Conservation (phyloP, 2,797 vertebrate species). For the Strix occidentalis region DNA sequence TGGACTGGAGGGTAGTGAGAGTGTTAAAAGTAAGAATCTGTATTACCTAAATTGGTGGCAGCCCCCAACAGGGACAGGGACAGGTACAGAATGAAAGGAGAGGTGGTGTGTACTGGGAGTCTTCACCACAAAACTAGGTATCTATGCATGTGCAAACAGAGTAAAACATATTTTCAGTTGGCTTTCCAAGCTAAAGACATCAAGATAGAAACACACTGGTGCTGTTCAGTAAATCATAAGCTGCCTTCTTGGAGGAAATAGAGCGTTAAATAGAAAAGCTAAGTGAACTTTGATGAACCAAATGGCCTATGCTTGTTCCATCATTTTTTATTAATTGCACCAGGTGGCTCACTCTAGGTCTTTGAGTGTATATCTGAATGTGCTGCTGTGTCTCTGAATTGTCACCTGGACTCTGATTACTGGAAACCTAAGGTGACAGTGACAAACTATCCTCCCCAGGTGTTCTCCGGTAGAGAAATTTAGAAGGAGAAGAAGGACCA, state of each 20-base stretch:
- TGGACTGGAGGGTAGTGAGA: not conserved
- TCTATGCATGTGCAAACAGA: not conserved
- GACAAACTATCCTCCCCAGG: not conserved
- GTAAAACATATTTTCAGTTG: not conserved
- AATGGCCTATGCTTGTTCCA: conserved; percentile 20
- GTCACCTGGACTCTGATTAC: not conserved
- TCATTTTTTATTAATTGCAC: conserved; percentile 45
- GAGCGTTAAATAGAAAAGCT: conserved; percentile 50
- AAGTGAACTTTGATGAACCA: conserved; percentile 46
- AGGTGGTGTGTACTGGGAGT: fast-evolving
- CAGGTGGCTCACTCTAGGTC: not conserved
- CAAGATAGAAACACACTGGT: not conserved
- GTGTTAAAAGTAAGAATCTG: not conserved
- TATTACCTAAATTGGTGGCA: not conserved
- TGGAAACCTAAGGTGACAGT: not conserved
- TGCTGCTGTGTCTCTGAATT: not conserved
- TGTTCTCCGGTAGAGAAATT: not conserved
- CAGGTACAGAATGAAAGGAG: not conserved
- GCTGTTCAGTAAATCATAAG: not conserved
- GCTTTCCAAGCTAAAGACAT: not conserved
- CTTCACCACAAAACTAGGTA: not conserved
- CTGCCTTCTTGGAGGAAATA: conserved; percentile 31
- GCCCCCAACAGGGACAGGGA: not conserved
- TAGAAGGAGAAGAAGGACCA: not conserved
- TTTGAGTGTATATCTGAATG: not conserved